Base-by-base conservation (phyloP, 2,113 vertebrate species). In the Oncorhynchus mykiss region DNA sequence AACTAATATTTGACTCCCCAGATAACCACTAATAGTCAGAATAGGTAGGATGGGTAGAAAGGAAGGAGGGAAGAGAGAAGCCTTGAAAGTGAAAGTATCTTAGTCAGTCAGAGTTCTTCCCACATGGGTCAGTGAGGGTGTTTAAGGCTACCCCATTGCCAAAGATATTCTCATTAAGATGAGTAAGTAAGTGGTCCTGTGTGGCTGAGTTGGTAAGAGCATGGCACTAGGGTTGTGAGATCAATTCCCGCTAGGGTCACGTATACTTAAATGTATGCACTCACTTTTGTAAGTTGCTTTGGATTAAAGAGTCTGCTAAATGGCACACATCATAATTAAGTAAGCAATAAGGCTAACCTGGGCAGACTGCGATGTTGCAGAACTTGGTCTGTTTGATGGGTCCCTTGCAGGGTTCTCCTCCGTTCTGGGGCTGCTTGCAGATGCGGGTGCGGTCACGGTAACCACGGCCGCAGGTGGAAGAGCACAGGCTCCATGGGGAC, bases 401-500 rank as follows among this genome's bases (percentile, higher is more conserved):
- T 2, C 97, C 98, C 6, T 88, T 91, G 6, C 98, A 99, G 51
- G 96, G 95, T 81, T 96, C 93, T 67, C 98, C 98, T 20, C 97
- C 97, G 2, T 96, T 96, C 81, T 96, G 93, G 0, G 97, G 96
- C 18, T 93, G 93, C 77, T 95, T 96, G 93, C 98, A 99, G 6
- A 93, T 95, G 65, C 98, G 97, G 1, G 94, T 95, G 45, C 98
- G 95, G 24, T 97, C 97, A 72, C 97, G 93, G 81, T 95, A 97
- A 3, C 98, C 98, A 14, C 98, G 94, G 1, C 98, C 98, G 0
- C 98, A 99, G 0, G 98, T 99, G 74, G 97, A 99, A 0, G 98
- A 99, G 79, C 98, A 99, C 84, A 99, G 87, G 85, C 98, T 99
- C 98, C 98, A 99, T 0, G 98, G 98, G 1, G 97, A 97, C 98